Conservation (phyloP, 1,140 invertebrate genomes). For the Hylaeus anthracinus region DNA sequence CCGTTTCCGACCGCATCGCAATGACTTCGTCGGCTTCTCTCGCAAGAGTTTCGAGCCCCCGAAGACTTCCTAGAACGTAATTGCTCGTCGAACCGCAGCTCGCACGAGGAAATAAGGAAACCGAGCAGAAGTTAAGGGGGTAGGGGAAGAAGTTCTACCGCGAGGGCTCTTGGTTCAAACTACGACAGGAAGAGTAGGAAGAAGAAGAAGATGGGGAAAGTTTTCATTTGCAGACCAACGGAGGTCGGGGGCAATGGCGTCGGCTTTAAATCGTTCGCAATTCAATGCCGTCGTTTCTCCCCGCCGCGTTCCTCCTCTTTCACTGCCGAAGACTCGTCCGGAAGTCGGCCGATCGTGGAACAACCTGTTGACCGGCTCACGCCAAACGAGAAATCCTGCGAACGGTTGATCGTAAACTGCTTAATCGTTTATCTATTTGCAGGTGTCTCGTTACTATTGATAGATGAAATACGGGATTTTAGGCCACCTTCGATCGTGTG, state of each 20-base stretch:
- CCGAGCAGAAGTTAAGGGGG: constrained; percentile 49
- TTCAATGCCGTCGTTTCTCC: constrained; percentile 56
- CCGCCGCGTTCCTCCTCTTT: constrained; percentile 46
- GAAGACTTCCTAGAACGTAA: constrained; percentile 41
- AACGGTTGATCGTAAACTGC: constrained; percentile 23
- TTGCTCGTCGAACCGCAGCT: constrained; percentile 59
- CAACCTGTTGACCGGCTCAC: constrained; percentile 60
- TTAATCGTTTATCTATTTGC: constrained; percentile 24
- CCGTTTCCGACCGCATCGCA: constrained; percentile 27
- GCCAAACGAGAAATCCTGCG: constrained; percentile 18
- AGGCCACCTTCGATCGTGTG: not conserved
- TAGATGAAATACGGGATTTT: not conserved
- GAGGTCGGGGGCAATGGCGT: constrained; percentile 60
- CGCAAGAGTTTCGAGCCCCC: constrained; percentile 21
- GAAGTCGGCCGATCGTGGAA: constrained; percentile 54
- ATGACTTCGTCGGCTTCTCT: constrained; percentile 15
- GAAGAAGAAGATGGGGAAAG: constrained; percentile 63
- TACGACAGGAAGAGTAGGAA: constrained; percentile 18
- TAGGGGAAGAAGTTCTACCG: constrained; percentile 40
- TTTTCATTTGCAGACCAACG: constrained; percentile 64
- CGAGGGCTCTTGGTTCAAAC: constrained; percentile 43
- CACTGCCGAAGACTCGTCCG: constrained; percentile 44
- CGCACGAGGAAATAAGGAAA: constrained; percentile 65
- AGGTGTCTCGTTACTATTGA: not conserved
- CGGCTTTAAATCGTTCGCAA: constrained; percentile 62